These are phyloP conservation scores for Rhabdomys pumilio DNA, from an alignment of 2,797 vertebrate species.

Conservation along the genomic window DNA sequence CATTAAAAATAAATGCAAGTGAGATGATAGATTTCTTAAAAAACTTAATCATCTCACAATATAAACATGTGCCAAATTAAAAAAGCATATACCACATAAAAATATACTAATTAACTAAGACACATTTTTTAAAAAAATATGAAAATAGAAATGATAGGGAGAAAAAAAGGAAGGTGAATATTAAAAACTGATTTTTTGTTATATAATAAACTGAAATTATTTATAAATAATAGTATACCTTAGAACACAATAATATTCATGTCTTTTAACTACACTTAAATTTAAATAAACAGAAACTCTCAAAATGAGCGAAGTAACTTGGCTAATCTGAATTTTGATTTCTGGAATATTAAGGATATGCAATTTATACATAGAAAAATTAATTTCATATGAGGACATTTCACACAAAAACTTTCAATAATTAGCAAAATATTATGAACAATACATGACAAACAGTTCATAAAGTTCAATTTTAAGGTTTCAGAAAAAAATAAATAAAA, in stretches of 20 bases:
- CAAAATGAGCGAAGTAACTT: not conserved
- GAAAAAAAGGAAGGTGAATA: not conserved
- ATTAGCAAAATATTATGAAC: not conserved
- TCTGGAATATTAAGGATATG: not conserved
- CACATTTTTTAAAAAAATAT: not conserved
- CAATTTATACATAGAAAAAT: not conserved
- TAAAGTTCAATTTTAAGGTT: not conserved
- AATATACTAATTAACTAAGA: not conserved
- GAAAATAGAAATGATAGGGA: not conserved
- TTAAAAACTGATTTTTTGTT: not conserved
- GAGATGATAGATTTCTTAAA: not conserved
- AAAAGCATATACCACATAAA: not conserved
- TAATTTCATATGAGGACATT: not conserved
- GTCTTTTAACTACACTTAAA: not conserved
- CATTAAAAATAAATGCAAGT: not conserved
- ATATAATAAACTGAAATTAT: not conserved
- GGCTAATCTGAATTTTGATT: not conserved
- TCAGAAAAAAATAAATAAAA: not conserved
- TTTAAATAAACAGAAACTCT: not conserved
- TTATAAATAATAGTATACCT: not conserved
- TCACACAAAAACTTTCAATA: not conserved
- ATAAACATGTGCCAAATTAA: not conserved
- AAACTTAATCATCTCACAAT: not conserved
- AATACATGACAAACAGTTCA: not conserved
- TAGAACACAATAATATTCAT: not conserved